Conservation (phyloP, 2,113 vertebrate species). For the Xenus cinereus region DNA sequence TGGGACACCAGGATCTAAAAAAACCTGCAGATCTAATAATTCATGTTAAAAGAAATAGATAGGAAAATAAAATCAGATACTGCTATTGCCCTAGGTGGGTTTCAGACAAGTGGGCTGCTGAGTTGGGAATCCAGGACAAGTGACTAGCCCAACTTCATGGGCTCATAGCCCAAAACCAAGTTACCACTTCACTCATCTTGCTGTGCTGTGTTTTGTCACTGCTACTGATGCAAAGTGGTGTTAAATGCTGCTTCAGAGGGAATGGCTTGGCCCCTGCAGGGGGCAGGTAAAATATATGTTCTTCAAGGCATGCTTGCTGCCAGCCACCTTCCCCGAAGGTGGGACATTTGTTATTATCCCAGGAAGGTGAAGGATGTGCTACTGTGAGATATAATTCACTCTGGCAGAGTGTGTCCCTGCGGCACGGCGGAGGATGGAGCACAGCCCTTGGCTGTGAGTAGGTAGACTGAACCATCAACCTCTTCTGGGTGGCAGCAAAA, state of each 20-base stretch:
- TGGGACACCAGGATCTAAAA: not conserved
- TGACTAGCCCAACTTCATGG: not conserved
- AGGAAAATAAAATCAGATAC: not conserved
- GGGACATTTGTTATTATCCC: not conserved
- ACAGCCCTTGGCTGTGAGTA: not conserved
- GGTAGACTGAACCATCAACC: not conserved
- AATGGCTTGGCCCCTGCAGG: not conserved
- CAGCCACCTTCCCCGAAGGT: not conserved
- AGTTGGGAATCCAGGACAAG: not conserved
- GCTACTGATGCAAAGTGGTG: not conserved
- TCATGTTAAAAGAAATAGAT: not conserved
- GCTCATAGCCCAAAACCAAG: not conserved
- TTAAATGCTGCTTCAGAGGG: not conserved
- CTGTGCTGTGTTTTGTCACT: not conserved
- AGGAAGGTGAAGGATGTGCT: not conserved
- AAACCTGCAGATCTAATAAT: not conserved
- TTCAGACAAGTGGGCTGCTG: not conserved
- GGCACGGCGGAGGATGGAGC: not conserved
- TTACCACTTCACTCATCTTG: not conserved
- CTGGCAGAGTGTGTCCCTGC: not conserved
- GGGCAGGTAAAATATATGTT: not conserved
- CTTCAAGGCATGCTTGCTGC: not conserved
- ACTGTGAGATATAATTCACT: not conserved
- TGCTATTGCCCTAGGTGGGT: not conserved
- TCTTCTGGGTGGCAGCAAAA: fast-evolving